phyloP scores from a whole-genome alignment of 2,888 invertebrate genomes.

The Tillus elongatus region DNA sequence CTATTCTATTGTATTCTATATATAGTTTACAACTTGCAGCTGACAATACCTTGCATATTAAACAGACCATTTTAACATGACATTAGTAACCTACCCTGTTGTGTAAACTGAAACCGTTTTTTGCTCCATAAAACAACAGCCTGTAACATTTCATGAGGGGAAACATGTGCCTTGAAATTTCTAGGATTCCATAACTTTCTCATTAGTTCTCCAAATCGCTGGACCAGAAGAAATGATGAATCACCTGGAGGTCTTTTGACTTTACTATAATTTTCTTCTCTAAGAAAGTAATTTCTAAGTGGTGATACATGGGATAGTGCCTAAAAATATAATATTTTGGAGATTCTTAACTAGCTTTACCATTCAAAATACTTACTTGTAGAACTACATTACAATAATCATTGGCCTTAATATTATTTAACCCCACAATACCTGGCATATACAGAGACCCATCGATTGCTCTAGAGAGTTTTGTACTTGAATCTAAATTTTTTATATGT shows the following conservation, averaged over 20 bases:
- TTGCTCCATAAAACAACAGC: conserved; percentile 95
- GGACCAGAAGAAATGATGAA: conserved; percentile 82
- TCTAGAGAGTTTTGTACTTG: conserved; percentile 74
- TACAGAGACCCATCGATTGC: conserved; percentile 96
- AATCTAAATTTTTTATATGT: conserved; percentile 76
- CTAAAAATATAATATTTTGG: conserved; percentile 44
- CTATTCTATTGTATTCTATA: too few relatives aligned
- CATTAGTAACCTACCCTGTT: conserved; percentile 62
- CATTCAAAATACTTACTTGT: conserved; percentile 59
- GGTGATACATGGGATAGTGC: conserved; percentile 93
- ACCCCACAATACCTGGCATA: conserved; percentile 92
- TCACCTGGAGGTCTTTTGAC: conserved; percentile 92
- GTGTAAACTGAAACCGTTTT: conserved; percentile 95
- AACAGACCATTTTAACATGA: not conserved
- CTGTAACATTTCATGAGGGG: conserved; percentile 99
- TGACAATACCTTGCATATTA: too few relatives aligned
- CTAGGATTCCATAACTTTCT: conserved; percentile 98
- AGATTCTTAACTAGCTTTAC: conserved; percentile 1
- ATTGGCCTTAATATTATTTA: conserved; percentile 99
- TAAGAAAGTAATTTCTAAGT: conserved; percentile 86
- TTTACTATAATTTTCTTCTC: conserved; percentile 84
- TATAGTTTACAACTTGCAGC: too few relatives aligned
- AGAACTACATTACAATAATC: conserved; percentile 99
- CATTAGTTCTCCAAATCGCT: conserved; percentile 89
- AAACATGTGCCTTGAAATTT: conserved; percentile 98